Percentiles rank a stretch among this genome's conserved stretches.
These are phyloP conservation scores for Tetramorium alpestre DNA, from an alignment of 1,140 invertebrate genomes.

Conservation along the genomic window DNA sequence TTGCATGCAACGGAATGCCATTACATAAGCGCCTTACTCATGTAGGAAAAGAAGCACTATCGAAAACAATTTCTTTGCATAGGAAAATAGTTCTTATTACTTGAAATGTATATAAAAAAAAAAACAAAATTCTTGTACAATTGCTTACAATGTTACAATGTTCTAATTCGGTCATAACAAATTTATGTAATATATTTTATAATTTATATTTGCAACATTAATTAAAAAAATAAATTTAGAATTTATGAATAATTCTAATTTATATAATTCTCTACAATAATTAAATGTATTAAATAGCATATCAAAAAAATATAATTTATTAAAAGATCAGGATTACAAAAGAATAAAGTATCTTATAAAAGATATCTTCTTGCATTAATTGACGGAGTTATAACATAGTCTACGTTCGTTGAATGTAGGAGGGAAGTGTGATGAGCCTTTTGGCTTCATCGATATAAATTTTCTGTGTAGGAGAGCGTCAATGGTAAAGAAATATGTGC, in stretches of 20 bases:
- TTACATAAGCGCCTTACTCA: constrained; percentile 25
- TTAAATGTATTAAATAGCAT: not conserved
- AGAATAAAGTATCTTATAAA: too few relatives aligned
- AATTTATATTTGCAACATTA: not conserved
- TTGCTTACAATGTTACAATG: not conserved
- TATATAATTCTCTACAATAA: not conserved
- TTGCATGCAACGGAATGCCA: not conserved
- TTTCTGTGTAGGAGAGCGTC: not conserved
- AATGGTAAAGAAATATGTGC: not conserved
- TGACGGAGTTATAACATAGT: not conserved
- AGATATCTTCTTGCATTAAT: not conserved
- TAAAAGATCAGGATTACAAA: not conserved
- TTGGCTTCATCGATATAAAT: not conserved
- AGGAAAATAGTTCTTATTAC: not conserved
- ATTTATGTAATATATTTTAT: not conserved
- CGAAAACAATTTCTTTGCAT: not conserved
- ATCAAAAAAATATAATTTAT: not conserved
- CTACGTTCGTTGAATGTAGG: not conserved
- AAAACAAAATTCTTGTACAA: not conserved
- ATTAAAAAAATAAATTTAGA: not conserved
- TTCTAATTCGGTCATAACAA: not conserved
- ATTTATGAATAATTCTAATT: not conserved
- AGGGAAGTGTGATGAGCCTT: not conserved
- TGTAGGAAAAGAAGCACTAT: not conserved
- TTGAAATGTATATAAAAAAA: constrained; percentile 1